phyloP scores from a whole-genome alignment of 2,797 vertebrate genomes.

The Paguma larvata region DNA sequence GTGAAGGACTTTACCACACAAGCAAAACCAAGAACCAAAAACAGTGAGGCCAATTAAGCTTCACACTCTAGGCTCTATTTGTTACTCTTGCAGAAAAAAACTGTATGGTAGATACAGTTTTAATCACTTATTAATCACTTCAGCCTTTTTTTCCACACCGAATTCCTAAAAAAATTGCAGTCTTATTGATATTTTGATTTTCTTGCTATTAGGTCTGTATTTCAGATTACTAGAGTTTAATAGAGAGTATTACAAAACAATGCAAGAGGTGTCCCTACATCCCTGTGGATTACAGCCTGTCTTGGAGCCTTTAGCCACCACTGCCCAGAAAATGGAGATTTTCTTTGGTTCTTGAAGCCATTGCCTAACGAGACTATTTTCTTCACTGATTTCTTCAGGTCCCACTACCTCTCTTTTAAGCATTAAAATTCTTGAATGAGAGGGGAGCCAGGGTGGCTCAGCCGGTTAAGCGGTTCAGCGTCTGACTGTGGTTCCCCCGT shows the following conservation, averaged over 20 bases:
- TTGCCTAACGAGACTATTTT: background rate
- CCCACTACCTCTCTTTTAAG: background rate
- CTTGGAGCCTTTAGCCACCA: background rate
- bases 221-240: background rate
- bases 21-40: background rate
- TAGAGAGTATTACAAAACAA: background rate
- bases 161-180: background rate
- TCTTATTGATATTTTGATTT: background rate
- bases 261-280: background rate
- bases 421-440: background rate
- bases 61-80: background rate
- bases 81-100: background rate
- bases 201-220: background rate
- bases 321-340: background rate
- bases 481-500: too few relatives aligned
- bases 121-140: too few relatives aligned
- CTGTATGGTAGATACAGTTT: too few relatives aligned
- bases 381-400: background rate
- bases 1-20: background rate
- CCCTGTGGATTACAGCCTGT: background rate
- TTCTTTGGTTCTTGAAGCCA: background rate
- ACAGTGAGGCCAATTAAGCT: background rate
- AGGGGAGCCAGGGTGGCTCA: too few relatives aligned
- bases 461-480: too few relatives aligned
- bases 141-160: background rate